Evolutionary conservation across 2,797 vertebrate species (phyloP).

Genomic region (Hafferia zeledoni): DNA sequence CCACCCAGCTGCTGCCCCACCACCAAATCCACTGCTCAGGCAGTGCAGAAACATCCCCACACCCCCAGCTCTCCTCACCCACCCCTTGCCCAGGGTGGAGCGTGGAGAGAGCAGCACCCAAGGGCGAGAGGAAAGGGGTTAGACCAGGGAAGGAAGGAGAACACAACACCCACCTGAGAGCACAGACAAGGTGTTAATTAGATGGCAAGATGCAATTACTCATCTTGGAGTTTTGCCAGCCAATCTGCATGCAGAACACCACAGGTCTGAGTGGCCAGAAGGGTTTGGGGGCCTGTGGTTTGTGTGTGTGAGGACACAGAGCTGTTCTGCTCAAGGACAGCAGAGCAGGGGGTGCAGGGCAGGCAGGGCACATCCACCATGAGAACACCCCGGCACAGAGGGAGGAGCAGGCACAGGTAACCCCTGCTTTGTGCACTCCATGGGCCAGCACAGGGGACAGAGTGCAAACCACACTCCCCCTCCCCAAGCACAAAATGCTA

Average conservation of each 20-base stretch:
- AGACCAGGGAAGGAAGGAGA: background rate
- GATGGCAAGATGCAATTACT: background rate
- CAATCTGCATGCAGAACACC: background rate
- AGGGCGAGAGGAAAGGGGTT: background rate
- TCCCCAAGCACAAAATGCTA: background rate
- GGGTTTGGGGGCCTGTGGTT: background rate
- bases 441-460: rapidly evolving
- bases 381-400: background rate
- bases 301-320: background rate
- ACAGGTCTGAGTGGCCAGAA: background rate
- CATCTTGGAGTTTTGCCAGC: background rate
- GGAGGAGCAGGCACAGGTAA: background rate
- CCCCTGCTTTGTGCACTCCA: rapidly evolving
- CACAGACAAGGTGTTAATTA: background rate
- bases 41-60: background rate
- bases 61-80: background rate
- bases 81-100: background rate
- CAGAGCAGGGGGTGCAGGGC: background rate
- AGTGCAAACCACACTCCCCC: background rate
- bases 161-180: background rate
- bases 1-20: background rate
- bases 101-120: rapidly evolving
- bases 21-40: background rate
- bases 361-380: background rate
- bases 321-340: background rate